These are phyloP conservation scores for Anagyrus pseudococci DNA, from an alignment of 2,888 invertebrate genomes.

Conservation along the genomic window DNA sequence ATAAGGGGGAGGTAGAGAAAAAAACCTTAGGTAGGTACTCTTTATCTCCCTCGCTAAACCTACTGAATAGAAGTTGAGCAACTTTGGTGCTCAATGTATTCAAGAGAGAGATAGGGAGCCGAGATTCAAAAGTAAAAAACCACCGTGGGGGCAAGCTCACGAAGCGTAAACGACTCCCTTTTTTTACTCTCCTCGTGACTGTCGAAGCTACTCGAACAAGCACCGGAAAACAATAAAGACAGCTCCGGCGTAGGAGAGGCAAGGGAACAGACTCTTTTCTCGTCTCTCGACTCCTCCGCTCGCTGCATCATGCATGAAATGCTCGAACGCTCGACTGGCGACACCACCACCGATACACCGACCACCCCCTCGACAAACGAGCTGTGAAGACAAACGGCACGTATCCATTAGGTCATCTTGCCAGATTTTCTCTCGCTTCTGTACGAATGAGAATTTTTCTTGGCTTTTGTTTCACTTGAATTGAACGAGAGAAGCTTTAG, in stretches of 20 bases:
- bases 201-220: neutral
- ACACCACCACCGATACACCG: too few relatives aligned
- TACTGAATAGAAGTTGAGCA: neutral
- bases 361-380: neutral
- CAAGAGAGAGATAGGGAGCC: neutral
- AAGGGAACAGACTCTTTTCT: neutral
- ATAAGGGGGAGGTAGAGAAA: too few relatives aligned
- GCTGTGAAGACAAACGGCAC: constrained; percentile 35
- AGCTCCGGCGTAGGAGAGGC: neutral
- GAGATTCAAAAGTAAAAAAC: neutral
- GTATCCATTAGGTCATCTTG: constrained; percentile 27
- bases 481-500: too few relatives aligned
- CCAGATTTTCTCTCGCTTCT: constrained; percentile 1
- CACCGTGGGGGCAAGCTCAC: neutral
- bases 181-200: neutral
- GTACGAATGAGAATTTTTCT: too few relatives aligned
- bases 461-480: too few relatives aligned
- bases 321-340: neutral
- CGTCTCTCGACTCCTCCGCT: neutral
- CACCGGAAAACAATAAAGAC: neutral
- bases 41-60: too few relatives aligned
- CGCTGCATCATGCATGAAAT: constrained; percentile 13
- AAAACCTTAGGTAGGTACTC: too few relatives aligned
- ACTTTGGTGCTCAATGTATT: neutral
- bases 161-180: neutral